Evolutionary conservation across 53 echinoderm and acorn worm species (phyloP).

Genomic region (Apostichopus leukothele): DNA sequence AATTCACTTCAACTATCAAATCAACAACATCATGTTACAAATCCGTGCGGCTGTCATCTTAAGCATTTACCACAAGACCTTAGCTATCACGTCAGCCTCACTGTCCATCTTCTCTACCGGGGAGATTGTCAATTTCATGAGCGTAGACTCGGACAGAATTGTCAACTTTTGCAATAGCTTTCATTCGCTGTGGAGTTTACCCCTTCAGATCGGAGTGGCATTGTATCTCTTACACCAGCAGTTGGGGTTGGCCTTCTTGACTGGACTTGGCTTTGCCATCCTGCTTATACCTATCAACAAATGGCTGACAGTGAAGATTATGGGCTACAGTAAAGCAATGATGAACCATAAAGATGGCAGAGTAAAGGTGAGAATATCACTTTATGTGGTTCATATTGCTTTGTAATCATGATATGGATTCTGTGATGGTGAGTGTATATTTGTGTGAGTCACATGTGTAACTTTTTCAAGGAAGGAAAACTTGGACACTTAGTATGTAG

Average conservation of each 20-base stretch:
- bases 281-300: slow-evolving; percentile 86
- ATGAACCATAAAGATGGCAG: slow-evolving; percentile 89
- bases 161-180: slow-evolving; percentile 96
- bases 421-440: too few relatives aligned
- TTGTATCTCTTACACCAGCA: slow-evolving; percentile 81
- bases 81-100: slow-evolving; percentile 74
- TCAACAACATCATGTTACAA: slow-evolving; percentile 74
- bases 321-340: slow-evolving; percentile 80
- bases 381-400: too few relatives aligned
- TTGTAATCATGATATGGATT: too few relatives aligned
- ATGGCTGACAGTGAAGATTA: slow-evolving; percentile 86
- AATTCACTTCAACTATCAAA: slow-evolving; percentile 90
- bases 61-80: slow-evolving; percentile 80
- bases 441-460: too few relatives aligned
- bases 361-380: slow-evolving; percentile 74
- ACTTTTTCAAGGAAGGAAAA: too few relatives aligned
- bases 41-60: slow-evolving; percentile 86
- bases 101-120: slow-evolving; percentile 81
- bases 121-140: slow-evolving; percentile 99
- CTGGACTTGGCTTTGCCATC: slow-evolving; percentile 85
- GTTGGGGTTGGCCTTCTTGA: slow-evolving; percentile 84
- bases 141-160: slow-evolving; percentile 90
- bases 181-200: slow-evolving; percentile 98
- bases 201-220: slow-evolving; percentile 81
- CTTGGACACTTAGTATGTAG: too few relatives aligned